phyloP scores from a whole-genome alignment of 1,140 invertebrate genomes.

The Parasteatoda tepidariorum region DNA sequence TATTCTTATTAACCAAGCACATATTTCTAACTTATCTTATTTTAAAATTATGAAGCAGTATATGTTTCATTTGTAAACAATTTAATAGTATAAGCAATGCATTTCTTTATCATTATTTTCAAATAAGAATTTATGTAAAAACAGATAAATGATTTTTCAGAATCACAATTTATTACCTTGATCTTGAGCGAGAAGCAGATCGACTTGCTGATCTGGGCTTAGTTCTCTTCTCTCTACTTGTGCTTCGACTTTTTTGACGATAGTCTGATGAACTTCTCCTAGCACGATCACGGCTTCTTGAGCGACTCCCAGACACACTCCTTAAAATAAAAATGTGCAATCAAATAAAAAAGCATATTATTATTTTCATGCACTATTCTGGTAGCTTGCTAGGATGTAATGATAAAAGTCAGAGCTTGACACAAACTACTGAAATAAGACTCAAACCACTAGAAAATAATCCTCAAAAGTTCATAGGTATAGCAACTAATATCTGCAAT shows the following conservation, averaged over 20 bases:
- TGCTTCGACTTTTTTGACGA: constrained; percentile 49
- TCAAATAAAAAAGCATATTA: not conserved
- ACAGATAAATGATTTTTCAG: too few species aligned
- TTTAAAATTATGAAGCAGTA: too few species aligned
- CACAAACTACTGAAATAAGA: not conserved
- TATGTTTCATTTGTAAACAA: too few species aligned
- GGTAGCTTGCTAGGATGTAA: not conserved
- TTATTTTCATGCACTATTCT: not conserved
- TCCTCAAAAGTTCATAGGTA: too few species aligned
- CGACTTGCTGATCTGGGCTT: constrained; percentile 35
- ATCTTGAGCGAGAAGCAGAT: constrained; percentile 31
- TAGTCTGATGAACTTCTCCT: constrained; percentile 38
- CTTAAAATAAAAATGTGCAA: not conserved
- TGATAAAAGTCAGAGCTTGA: not conserved
- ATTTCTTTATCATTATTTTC: too few species aligned
- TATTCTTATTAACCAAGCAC: too few species aligned
- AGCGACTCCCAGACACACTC: constrained; percentile 41
- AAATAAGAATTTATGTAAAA: too few species aligned
- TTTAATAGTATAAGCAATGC: too few species aligned
- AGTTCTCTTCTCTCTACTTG: constrained; percentile 37
- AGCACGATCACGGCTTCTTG: constrained; percentile 26
- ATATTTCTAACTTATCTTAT: too few species aligned
- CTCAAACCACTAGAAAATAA: too few species aligned
- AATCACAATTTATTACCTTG: too few species aligned
- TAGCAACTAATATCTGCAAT: too few species aligned